Percentiles rank a stretch among this genome's conserved stretches.
These are phyloP conservation scores for Hormaphis cornu DNA, from an alignment of 1,140 invertebrate genomes.

Conservation along the genomic window DNA sequence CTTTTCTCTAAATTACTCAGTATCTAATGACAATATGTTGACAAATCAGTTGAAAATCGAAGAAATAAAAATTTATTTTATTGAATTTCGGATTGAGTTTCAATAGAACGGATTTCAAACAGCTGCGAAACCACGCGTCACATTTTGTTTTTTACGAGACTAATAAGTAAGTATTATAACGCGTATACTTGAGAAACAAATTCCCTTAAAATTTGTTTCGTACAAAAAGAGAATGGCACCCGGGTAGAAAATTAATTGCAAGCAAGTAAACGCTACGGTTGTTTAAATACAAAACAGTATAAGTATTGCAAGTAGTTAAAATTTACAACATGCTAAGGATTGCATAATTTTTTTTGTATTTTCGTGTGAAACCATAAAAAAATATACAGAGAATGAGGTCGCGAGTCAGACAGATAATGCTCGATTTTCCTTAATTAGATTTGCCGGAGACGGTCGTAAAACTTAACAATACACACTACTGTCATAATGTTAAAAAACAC, in stretches of 20 bases:
- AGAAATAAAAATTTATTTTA: no score
- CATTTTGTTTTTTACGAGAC: neutral
- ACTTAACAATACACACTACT: constrained; percentile 1
- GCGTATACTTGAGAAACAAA: neutral
- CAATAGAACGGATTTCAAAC: no score
- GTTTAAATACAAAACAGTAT: neutral
- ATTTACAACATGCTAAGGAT: constrained; percentile 17
- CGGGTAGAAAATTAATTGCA: neutral
- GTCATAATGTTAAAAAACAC: neutral
- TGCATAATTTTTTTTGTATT: neutral
- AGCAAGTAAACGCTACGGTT: neutral
- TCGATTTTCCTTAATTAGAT: constrained; percentile 12
- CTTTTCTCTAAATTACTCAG: no score
- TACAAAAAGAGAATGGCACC: neutral
- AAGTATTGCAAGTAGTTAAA: neutral
- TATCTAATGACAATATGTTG: no score
- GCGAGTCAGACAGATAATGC: neutral
- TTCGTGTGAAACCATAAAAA: constrained; percentile 14
- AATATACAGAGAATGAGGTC: constrained; percentile 10
- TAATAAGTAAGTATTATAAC: neutral
- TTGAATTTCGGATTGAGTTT: no score
- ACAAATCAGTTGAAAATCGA: no score
- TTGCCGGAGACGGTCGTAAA: neutral
- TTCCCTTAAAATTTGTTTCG: neutral
- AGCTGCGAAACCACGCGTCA: no score